Evolutionary conservation across 2,888 invertebrate genomes (phyloP).

Genomic region (Eupithecia pulchellata): DNA sequence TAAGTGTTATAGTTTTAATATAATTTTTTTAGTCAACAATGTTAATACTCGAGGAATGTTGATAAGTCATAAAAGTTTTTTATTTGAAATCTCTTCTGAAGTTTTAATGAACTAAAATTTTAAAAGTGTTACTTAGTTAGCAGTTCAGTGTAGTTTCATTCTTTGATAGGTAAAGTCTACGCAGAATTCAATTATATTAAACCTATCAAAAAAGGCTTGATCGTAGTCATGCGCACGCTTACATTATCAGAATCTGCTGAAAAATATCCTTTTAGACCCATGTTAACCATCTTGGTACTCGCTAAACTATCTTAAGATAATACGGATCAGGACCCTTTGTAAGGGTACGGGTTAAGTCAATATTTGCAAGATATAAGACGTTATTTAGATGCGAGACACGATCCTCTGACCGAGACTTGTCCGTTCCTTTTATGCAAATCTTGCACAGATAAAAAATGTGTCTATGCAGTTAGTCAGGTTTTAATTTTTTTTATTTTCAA

Average conservation of each 20-base stretch:
- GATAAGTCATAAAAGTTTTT: too few relatives aligned
- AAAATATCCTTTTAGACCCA: conserved; percentile 57
- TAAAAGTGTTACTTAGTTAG: too few relatives aligned
- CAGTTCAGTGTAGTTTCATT: not conserved
- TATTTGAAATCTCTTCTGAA: too few relatives aligned
- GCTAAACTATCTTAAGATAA: conserved; percentile 78
- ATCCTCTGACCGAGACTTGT: conserved; percentile 69
- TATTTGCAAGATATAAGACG: conserved; percentile 84
- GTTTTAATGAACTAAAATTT: too few relatives aligned
- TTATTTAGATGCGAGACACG: conserved; percentile 84
- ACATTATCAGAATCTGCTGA: conserved; percentile 52
- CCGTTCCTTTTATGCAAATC: conserved; percentile 63
- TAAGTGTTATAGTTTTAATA: too few relatives aligned
- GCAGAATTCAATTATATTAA: not conserved
- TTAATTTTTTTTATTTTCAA: not conserved
- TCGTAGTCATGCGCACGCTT: conserved; percentile 41
- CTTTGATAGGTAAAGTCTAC: not conserved
- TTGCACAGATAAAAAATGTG: conserved; percentile 7
- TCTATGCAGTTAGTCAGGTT: not conserved
- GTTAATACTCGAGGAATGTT: too few relatives aligned
- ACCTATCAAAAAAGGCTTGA: conserved; percentile 24
- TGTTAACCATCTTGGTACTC: conserved; percentile 70
- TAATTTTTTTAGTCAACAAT: too few relatives aligned
- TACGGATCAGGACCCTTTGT: conserved; percentile 73
- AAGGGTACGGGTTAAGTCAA: conserved; percentile 80